Evolutionary conservation across 2,797 vertebrate genomes (phyloP), one percentile per base, ranked within the genome.

Genomic region (Pseudocheirus occidentalis): DNA sequence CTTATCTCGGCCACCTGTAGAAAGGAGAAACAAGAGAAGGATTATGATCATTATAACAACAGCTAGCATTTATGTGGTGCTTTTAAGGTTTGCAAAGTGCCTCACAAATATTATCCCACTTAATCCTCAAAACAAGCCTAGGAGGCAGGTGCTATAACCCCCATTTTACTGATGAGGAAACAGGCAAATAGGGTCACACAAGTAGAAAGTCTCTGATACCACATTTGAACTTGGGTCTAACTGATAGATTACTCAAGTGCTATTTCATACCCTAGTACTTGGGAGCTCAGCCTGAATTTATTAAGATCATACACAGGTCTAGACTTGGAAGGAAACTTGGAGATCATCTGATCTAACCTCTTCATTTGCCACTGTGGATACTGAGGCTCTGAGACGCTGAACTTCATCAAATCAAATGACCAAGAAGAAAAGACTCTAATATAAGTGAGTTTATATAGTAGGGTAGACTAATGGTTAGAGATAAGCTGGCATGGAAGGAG

Each of bases 1-100:
- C 98, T 99, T 99, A 98, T 99, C 99, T 96, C 99, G 99, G 94
- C 99, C 99, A 97, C 99, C 99, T 99, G 98, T 5, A 91, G 96
- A 94, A 96, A 98, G 97, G 53, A 97, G 96, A 98, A 94, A 96
- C 52, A 55, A 50, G 81, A 93, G 55, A 34, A 31, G 90, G 3
- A 55, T 94, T 95, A 93, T 92, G 94, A 95, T 27, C 24, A 27
- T 27, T 12, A 4, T 5, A 13, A 11, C 46, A 27, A 46, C n/a
- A 81, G 9, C 21, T 27, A 24, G 9, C 73, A 81, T 73, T 73
- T 40, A 7, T 81, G 6, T 81, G 27, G 40, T 81, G 40, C 18
- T 46, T 81, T 81, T 11, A 81, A 81, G 73, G 24, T 87, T 87
- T 87, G 21, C 40, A 27, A 87, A 87, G 7, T 27, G 40, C 9